Evolutionary conservation across 2,888 invertebrate species (phyloP), one percentile per base, ranked within the genome.

Genomic region (Sicus ferrugineus): DNA sequence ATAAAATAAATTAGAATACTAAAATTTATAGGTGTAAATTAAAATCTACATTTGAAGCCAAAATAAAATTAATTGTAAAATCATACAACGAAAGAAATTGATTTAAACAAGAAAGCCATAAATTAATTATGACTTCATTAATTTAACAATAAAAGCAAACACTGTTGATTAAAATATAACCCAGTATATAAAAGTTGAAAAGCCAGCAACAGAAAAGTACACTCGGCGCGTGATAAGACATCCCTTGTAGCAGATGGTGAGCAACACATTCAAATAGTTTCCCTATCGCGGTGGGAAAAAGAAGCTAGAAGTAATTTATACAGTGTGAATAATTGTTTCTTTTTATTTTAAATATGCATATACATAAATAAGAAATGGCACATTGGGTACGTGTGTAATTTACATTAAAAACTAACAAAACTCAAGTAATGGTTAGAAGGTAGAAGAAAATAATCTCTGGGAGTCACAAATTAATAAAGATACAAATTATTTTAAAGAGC

Each of bases 231-330:
- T 68, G 72, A 69, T 65, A 65, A 50, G 50, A 28, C 19, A 59
- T 67, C 63, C 63, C 67, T 67, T 28, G 56, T 54, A 63, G 56
- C 58, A 67, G 63, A 63, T 75, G 76, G 76, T 78, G 78, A 76
- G 79, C 76, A 76, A 76, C 75, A 79, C 80, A 80, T 77, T 80
- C 75, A 75, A 77, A 80, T 75, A 79, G 76, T 76, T 67, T 30
- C 78, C 75, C 75, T 80, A 75, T 79, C 77, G 77, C 77, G 76
- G 74, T 72, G 62, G 69, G 48, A 30, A 52, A 62, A 56, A 48
- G 19, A 66, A 54, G 26, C 28, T 52, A 31, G 14, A 38, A 28
- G 19, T 30, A 61, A 67, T 19, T 31, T 6, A 58, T 46, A 46
- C 9, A 56, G 28, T 38, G 19, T 19, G 23, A 16, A n/a, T 66